Evolutionary conservation across 37 sponge, comb jelly and placozoan species (phyloP).

Genomic region (Halichondria panicea): DNA sequence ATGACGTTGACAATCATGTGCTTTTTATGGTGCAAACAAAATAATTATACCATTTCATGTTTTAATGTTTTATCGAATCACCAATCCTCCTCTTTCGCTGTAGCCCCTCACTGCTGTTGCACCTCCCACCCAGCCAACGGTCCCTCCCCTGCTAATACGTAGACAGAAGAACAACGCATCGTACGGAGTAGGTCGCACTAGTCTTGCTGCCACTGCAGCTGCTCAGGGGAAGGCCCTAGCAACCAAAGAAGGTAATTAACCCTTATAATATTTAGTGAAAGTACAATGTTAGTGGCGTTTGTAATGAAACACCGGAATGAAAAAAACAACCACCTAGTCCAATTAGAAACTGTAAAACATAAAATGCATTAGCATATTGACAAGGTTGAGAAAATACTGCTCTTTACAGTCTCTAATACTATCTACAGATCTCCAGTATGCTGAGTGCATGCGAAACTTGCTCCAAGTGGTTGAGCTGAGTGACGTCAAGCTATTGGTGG

Average conservation of each 20-base stretch:
- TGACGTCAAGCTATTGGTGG: conserved; percentile 17
- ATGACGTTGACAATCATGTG: neutral
- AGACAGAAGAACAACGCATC: neutral
- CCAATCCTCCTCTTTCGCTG: neutral
- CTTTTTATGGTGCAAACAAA: neutral
- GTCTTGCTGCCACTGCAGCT: neutral
- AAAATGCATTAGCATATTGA: neutral
- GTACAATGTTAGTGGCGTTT: too few species aligned
- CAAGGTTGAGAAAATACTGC: neutral
- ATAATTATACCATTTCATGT: neutral
- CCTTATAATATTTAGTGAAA: too few species aligned
- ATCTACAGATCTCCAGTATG: conserved; percentile 20
- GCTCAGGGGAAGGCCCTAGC: conserved; percentile 16
- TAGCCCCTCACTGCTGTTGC: neutral
- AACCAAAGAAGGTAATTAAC: conserved; percentile 16
- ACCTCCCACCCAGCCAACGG: neutral
- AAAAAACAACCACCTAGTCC: too few species aligned
- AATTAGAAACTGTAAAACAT: too few species aligned
- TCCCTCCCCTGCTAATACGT: neutral
- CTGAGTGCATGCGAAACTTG: conserved; percentile 44
- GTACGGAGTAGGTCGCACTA: too few species aligned
- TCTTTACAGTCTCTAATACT: neutral
- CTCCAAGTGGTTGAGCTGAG: conserved; percentile 3
- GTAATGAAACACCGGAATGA: too few species aligned
- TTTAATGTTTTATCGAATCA: neutral